phyloP scores from a whole-genome alignment of 2,113 vertebrate species.

The Labeo catla region DNA sequence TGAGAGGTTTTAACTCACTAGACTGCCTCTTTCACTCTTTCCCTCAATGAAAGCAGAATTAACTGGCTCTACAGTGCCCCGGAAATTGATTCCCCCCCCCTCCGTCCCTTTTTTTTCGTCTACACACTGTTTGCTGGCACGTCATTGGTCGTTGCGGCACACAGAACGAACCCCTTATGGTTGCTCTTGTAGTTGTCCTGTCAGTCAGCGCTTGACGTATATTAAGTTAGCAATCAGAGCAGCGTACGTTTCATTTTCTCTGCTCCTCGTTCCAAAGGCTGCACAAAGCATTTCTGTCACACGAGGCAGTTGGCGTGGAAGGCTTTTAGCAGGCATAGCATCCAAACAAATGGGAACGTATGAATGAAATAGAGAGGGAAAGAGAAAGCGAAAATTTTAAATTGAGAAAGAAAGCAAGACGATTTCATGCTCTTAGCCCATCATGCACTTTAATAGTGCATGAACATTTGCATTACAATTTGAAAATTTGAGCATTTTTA shows the following conservation, averaged over 20 bases:
- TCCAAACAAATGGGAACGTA: slow-evolving; percentile 18
- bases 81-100: slow-evolving; percentile 57
- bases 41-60: slow-evolving; percentile 60
- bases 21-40: slow-evolving; percentile 54
- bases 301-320: slow-evolving; percentile 52
- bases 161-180: slow-evolving; percentile 30
- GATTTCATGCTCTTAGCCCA: neutral
- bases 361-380: neutral
- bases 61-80: slow-evolving; percentile 56
- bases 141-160: slow-evolving; percentile 55
- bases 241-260: slow-evolving; percentile 33
- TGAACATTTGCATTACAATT: neutral
- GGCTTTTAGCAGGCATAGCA: slow-evolving; percentile 40
- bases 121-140: slow-evolving; percentile 41
- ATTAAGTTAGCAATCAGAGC: slow-evolving; percentile 48
- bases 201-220: slow-evolving; percentile 50
- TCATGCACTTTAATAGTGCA: neutral
- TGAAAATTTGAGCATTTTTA: neutral
- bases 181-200: slow-evolving; percentile 48
- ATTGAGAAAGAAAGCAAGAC: neutral
- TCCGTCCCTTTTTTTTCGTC: slow-evolving; percentile 12
- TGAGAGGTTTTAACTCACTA: slow-evolving; percentile 61
- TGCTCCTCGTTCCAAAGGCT: slow-evolving; percentile 42
- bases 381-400: neutral
- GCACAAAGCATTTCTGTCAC: slow-evolving; percentile 64